These are phyloP conservation scores for Philopedon plagiatum DNA, from an alignment of 2,888 invertebrate genomes.

Conservation along the genomic window DNA sequence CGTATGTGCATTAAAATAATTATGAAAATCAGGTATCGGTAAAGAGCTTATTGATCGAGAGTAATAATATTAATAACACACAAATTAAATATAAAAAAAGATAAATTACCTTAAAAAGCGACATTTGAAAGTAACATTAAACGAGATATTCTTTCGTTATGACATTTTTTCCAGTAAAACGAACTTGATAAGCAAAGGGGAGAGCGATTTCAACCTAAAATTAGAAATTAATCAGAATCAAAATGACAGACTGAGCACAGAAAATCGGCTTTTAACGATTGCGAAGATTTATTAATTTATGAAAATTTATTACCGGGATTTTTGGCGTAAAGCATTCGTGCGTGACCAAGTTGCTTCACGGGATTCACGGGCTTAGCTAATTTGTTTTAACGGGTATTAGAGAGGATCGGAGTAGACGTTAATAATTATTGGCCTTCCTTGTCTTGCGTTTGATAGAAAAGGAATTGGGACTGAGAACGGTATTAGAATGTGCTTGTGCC, in stretches of 20 bases:
- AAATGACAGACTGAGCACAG: conserved; percentile 24
- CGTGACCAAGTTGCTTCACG: conserved; percentile 5
- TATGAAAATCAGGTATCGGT: no score
- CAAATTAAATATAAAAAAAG: no score
- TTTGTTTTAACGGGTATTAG: conserved; percentile 4
- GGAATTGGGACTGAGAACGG: no score
- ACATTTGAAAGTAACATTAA: not conserved
- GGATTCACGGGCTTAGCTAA: conserved; percentile 11
- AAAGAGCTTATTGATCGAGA: no score
- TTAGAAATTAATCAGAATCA: conserved; percentile 32
- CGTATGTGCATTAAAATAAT: no score
- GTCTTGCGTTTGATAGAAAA: no score
- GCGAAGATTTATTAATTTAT: conserved; percentile 29
- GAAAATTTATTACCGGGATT: conserved; percentile 34
- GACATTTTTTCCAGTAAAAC: conserved; percentile 3
- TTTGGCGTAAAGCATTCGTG: conserved; percentile 9
- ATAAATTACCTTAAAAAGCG: not conserved
- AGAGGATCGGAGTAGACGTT: not conserved
- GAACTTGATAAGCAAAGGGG: conserved; percentile 3
- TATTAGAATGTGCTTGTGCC: no score
- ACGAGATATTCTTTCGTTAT: not conserved
- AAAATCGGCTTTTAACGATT: conserved; percentile 26
- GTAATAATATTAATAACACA: no score
- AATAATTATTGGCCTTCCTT: conserved; percentile 2
- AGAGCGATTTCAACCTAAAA: conserved; percentile 6